phyloP scores from a whole-genome alignment of 2,113 vertebrate genomes.

The Hemibagrus wyckioides region DNA sequence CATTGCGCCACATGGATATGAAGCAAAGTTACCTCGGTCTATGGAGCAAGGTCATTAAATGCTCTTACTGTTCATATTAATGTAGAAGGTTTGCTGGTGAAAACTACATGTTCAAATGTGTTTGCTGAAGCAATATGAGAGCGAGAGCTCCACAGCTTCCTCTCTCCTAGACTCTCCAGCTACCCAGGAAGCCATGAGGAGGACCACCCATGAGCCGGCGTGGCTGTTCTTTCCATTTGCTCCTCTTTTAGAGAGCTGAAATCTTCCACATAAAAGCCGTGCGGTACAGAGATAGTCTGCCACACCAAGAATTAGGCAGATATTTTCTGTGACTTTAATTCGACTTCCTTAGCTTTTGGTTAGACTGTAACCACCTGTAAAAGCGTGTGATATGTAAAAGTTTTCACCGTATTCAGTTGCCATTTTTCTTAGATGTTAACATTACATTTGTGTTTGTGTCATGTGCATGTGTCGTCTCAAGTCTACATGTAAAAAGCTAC shows the following conservation, averaged over 20 bases:
- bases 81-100: background rate
- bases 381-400: background rate
- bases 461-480: no score
- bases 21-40: background rate
- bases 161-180: constrained; percentile 42
- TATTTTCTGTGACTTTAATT: constrained; percentile 14
- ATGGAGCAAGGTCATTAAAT: background rate
- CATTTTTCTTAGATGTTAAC: background rate
- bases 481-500: background rate
- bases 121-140: constrained; percentile 21
- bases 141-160: constrained; percentile 24
- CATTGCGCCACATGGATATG: constrained; percentile 13
- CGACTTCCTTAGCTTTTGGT: constrained; percentile 6
- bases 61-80: constrained; percentile 16
- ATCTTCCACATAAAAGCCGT: constrained; percentile 47
- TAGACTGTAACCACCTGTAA: background rate
- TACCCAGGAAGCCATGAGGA: constrained; percentile 46
- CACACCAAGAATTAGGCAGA: constrained; percentile 27
- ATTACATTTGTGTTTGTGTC: background rate
- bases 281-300: constrained; percentile 11
- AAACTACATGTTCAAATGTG: constrained; percentile 4
- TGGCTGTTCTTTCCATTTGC: constrained; percentile 32
- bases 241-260: constrained; percentile 38
- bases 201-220: constrained; percentile 55
- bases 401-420: background rate